Conservation (phyloP, 2,797 vertebrate genomes). For the Lepilemur ruficaudatus region DNA sequence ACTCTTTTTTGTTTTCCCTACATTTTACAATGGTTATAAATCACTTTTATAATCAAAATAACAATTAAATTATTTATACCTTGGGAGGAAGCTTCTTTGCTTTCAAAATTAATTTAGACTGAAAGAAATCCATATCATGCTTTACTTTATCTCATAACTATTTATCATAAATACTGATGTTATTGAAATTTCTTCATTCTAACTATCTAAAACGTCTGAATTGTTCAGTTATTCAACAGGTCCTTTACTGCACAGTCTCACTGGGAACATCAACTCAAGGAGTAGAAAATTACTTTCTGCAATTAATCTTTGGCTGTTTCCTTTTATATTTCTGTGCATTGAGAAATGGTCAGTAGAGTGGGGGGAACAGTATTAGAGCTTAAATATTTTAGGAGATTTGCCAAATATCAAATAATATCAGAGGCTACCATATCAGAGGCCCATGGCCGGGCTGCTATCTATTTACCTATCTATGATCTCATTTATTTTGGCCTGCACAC, state of each 20-base stretch:
- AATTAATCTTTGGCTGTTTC: neutral
- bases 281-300: neutral
- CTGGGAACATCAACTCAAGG: neutral
- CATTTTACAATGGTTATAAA: neutral
- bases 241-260: neutral
- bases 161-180: neutral
- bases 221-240: neutral
- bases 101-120: slow-evolving; percentile 28
- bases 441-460: neutral
- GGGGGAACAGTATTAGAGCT: neutral
- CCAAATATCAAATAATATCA: neutral
- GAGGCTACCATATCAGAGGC: neutral
- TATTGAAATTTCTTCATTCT: neutral
- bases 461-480: neutral
- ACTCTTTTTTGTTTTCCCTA: neutral
- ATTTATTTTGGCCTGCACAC: neutral
- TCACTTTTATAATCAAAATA: neutral
- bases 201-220: neutral
- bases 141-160: neutral
- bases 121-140: neutral
- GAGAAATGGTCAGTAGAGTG: neutral
- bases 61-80: neutral
- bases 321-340: neutral
- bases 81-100: neutral
- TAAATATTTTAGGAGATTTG: neutral